Conservation (phyloP, 2,797 vertebrate species). For the Poecilia wingei region DNA sequence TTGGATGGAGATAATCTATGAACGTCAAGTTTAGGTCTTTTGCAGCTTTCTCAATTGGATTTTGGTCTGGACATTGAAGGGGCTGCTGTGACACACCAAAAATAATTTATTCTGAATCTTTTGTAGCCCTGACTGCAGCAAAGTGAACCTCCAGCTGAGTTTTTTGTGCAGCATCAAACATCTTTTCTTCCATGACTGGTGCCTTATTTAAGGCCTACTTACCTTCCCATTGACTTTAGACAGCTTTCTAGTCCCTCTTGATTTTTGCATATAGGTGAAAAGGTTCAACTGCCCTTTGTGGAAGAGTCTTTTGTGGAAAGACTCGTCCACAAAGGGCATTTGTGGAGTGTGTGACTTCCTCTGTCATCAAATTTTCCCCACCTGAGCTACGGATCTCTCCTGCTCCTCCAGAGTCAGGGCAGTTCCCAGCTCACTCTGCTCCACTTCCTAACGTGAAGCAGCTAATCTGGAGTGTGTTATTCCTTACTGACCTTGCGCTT, state of each 20-base stretch:
- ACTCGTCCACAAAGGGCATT: neutral
- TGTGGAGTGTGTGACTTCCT: neutral
- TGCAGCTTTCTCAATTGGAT: neutral
- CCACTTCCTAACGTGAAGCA: slow-evolving; percentile 39
- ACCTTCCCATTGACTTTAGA: neutral
- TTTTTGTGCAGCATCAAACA: neutral
- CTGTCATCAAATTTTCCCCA: neutral
- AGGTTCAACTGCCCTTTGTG: neutral
- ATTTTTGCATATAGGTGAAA: neutral
- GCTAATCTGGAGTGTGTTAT: slow-evolving; percentile 63
- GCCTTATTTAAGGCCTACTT: neutral
- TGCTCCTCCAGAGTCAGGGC: neutral
- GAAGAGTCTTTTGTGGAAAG: neutral
- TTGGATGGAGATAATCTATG: neutral
- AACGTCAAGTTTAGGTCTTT: neutral
- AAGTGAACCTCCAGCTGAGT: neutral
- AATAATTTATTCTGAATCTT: neutral
- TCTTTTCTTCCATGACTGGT: neutral
- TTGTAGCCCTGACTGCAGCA: neutral
- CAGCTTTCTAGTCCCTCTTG: neutral
- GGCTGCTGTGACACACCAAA: neutral
- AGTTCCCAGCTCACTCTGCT: slow-evolving; percentile 23
- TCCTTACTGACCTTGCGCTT: slow-evolving; percentile 66
- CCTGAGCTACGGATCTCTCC: neutral
- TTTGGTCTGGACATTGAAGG: neutral